Base-by-base conservation (phyloP, 2,797 vertebrate species). In the Xiphophorus birchmanni region DNA sequence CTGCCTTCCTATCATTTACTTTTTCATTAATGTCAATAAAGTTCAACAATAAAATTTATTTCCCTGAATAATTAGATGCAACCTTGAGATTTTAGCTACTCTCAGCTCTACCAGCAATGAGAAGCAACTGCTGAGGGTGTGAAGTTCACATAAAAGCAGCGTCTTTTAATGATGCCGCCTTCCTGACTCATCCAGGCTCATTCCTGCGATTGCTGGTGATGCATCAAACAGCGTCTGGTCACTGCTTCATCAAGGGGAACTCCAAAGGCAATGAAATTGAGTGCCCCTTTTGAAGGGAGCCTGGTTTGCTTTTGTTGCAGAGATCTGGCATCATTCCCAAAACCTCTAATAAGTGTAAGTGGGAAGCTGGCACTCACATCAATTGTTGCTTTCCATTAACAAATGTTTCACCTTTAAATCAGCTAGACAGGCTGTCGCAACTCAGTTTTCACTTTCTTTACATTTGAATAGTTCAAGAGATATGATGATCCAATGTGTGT, bases 311-410 rank as follows among this genome's bases (percentile, higher is more conserved):
- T 87, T 80, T 83, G 73, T 85, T 83, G 86, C 82, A 86, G 84
- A 87, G 78, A 84, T 88, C 87, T 92, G 91, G 94, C 94, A 47
- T n/a, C 4, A 2, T 74, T 92, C 93, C 93, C 89, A 87, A 88
- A 87, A 60, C 83, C 76, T 91, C 88, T 91, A 95, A 95, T 95
- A 93, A 89, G 88, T 84, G 40, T 93, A 95, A 95, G 95, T 92
- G 94, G 80, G 81, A 86, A 89, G 79, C 79, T 94, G 91, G 93
- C 92, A 80, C 48, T 52, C 80, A n/a, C 52, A 80, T 74, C 73
- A 47, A 81, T 84, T 74, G 29, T 72, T 90, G 84, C 83, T 86
- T 89, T 91, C 91, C 81, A 91, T 93, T 81, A 88, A 88, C 82
- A 93, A 91, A 90, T 90, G 85, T 85, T 83, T 75, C 71, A 26